phyloP scores from a whole-genome alignment of 2,888 invertebrate genomes.

The Oxycera nigricornis region DNA sequence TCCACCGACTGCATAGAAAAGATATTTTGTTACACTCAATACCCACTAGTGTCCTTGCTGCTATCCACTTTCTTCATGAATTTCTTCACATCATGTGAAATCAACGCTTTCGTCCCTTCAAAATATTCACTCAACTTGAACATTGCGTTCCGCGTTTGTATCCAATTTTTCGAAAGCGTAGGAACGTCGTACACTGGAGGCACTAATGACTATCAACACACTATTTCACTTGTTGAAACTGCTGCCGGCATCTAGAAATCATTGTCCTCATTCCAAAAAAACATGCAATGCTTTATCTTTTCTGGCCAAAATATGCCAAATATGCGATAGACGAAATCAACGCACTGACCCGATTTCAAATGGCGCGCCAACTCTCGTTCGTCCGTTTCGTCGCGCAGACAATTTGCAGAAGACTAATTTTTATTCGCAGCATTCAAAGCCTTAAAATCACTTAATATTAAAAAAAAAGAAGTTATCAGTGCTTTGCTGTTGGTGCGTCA shows the following conservation, averaged over 20 bases:
- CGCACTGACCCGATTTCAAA: constrained; percentile 17
- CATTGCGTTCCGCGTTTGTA: too few relatives aligned
- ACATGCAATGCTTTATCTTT: too few relatives aligned
- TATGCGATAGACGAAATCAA: not conserved
- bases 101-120: constrained; percentile 22
- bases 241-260: not conserved
- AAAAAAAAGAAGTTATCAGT: constrained; percentile 31
- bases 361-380: not conserved
- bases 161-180: too few relatives aligned
- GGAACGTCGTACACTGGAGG: too few relatives aligned
- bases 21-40: too few relatives aligned
- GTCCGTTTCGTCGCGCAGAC: not conserved
- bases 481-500: constrained; percentile 22
- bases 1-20: too few relatives aligned
- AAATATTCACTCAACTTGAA: constrained; percentile 28
- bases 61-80: constrained; percentile 32
- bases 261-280: constrained; percentile 11
- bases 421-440: not conserved
- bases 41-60: constrained; percentile 23
- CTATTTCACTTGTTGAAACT: constrained; percentile 3
- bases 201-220: constrained; percentile 2
- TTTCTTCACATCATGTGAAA: constrained; percentile 34
- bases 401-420: not conserved
- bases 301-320: not conserved
- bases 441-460: constrained; percentile 28